These are phyloP conservation scores for Meleagris gallopavo DNA, from an alignment of 2,113 vertebrate genomes.

Conservation along the genomic window DNA sequence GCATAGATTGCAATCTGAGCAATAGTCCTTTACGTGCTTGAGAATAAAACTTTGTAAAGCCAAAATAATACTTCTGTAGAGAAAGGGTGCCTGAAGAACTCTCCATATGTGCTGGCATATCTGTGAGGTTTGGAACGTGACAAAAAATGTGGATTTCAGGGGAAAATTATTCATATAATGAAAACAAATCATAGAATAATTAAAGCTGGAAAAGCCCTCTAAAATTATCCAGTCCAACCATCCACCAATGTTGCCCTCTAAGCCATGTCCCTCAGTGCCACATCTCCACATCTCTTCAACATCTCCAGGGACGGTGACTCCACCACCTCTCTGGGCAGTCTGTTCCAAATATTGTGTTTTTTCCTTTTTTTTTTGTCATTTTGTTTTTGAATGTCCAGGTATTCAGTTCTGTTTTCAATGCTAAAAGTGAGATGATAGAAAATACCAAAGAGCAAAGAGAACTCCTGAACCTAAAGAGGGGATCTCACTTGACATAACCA, in stretches of 20 bases:
- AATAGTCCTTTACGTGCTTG: neutral
- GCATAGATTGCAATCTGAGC: neutral
- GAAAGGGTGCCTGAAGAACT: neutral
- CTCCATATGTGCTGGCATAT: neutral
- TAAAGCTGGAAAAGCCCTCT: no score
- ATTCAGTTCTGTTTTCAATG: neutral
- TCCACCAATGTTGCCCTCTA: no score
- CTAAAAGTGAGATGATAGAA: neutral
- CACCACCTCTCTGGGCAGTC: no score
- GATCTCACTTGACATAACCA: neutral
- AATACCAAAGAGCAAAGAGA: neutral
- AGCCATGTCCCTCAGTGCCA: no score
- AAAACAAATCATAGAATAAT: neutral
- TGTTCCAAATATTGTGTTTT: no score
- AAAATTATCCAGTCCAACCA: no score
- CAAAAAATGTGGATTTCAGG: neutral
- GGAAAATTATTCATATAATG: neutral
- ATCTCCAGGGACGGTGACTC: no score
- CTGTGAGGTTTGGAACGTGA: conserved; percentile 30
- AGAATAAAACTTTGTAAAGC: neutral
- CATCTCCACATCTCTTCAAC: no score
- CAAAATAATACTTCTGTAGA: neutral
- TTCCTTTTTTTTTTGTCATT: neutral
- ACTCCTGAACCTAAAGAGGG: neutral
- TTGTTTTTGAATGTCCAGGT: neutral